Evolutionary conservation across 2,888 invertebrate genomes (phyloP).

Genomic region (Ochropleura leucogaster): DNA sequence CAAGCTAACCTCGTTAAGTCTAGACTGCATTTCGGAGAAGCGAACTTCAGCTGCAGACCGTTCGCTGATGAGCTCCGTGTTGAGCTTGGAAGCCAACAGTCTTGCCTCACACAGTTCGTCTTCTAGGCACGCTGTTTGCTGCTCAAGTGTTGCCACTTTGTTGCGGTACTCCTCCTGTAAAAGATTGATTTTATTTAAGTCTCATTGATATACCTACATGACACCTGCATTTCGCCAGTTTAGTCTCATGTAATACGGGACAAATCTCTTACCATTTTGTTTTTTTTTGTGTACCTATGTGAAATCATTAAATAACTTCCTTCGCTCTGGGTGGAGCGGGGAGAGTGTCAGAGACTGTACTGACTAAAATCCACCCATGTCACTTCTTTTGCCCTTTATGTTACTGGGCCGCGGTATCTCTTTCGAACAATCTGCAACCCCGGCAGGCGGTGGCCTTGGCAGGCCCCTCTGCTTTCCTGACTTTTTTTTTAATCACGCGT

Average conservation of each 20-base stretch:
- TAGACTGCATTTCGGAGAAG: conserved; percentile 96
- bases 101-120: conserved; percentile 97
- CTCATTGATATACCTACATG: background rate
- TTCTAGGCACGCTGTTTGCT: conserved; percentile 96
- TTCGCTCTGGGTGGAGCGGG: too few species aligned
- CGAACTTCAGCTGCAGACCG: conserved; percentile 96
- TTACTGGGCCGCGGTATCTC: too few species aligned
- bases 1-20: conserved; percentile 93
- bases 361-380: too few species aligned
- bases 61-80: conserved; percentile 97
- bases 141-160: conserved; percentile 94
- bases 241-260: background rate
- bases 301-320: too few species aligned
- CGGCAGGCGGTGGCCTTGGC: too few species aligned
- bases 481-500: too few species aligned
- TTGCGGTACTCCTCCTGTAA: conserved; percentile 92
- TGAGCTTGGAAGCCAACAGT: conserved; percentile 95
- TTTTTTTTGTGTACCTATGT: too few species aligned
- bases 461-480: too few species aligned
- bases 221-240: background rate
- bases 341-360: too few species aligned
- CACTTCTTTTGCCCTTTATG: too few species aligned
- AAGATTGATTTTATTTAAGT: background rate
- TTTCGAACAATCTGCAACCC: too few species aligned
- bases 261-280: too few species aligned